Evolutionary conservation across 1,140 invertebrate genomes (phyloP), one percentile per base, ranked within the genome.

Genomic region (Steinernema feltiae): DNA sequence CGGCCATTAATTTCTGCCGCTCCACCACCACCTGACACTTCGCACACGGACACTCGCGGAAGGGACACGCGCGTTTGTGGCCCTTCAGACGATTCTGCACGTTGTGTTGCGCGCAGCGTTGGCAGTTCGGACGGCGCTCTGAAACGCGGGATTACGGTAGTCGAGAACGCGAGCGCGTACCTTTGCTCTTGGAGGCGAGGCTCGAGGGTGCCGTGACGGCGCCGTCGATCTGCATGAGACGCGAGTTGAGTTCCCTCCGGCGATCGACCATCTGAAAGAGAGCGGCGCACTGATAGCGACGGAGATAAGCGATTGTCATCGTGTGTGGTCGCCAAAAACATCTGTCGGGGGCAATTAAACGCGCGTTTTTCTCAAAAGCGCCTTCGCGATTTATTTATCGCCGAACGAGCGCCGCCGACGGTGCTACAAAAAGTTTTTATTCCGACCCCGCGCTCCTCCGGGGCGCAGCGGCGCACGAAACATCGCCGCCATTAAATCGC

Each of bases 71-170:
- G 29, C 87, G 78, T 79, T 89, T 89, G 78, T 89, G 88, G 0
- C 88, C 88, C 75, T 88, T 88, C 12, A 89, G 82, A 85, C 88
- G 88, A 18, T 87, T 88, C 3, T 87, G 85, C 84, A 88, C 87
- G 7, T 87, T 87, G 78, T 89, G 88, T 78, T 89, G 88, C 1
- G 88, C 81, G 80, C 88, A 89, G 3, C 88, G 80, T 35, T 88
- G 88, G 80, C 88, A 89, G 80, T 89, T 88, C 29, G 88, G 88
- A 72, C 88, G 87, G 32, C 88, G 79, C 73, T 82, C 81, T 79
- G 41, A 46, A 46, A 46, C 41, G 41, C 7, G 41, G n/a, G n/a
- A n/a, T n/a, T n/a, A n/a, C n/a, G n/a, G n/a, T n/a, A n/a, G n/a
- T n/a, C n/a, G n/a, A n/a, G n/a, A n/a, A n/a, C n/a, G n/a, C n/a